Percentiles rank a stretch among this genome's conserved stretches.
Conservation (phyloP, 1,140 invertebrate genomes). For the Pogonomyrmex barbatus region DNA sequence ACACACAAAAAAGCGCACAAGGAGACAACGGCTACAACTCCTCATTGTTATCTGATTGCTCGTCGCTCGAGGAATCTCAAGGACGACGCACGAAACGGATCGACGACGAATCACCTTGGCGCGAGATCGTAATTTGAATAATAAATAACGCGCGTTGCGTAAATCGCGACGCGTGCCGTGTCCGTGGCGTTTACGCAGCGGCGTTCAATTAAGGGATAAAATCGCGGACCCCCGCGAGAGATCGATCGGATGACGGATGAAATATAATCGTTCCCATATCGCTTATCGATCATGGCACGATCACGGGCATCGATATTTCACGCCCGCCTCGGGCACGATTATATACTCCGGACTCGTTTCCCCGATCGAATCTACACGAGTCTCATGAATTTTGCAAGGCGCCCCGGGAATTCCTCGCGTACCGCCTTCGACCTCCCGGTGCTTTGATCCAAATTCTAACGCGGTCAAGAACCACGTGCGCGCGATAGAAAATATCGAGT, state of each 20-base stretch:
- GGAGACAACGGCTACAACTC: neutral
- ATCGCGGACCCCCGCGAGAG: neutral
- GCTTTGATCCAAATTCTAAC: constrained; percentile 41
- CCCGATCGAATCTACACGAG: constrained; percentile 54
- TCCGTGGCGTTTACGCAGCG: neutral
- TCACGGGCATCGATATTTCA: constrained; percentile 46
- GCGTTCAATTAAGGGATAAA: constrained; percentile 16
- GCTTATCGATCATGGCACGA: constrained; percentile 29
- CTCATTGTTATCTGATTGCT: constrained; percentile 3
- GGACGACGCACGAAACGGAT: constrained; percentile 17
- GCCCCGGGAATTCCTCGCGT: constrained; percentile 41
- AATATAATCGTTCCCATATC: neutral
- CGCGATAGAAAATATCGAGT: neutral
- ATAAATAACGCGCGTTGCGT: constrained; percentile 22
- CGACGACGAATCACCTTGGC: constrained; percentile 13
- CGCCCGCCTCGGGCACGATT: constrained; percentile 45
- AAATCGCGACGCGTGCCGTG: neutral
- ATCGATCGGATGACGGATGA: neutral
- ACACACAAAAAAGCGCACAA: neutral
- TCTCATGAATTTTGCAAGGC: constrained; percentile 69
- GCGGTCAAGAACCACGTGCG: constrained; percentile 32
- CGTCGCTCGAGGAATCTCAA: constrained; percentile 33
- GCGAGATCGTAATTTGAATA: constrained; percentile 36
- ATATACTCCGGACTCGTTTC: neutral
- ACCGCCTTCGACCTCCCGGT: neutral